These are phyloP conservation scores for Sphaeridia pumilis DNA, from an alignment of 2,888 invertebrate species.

Conservation along the genomic window DNA sequence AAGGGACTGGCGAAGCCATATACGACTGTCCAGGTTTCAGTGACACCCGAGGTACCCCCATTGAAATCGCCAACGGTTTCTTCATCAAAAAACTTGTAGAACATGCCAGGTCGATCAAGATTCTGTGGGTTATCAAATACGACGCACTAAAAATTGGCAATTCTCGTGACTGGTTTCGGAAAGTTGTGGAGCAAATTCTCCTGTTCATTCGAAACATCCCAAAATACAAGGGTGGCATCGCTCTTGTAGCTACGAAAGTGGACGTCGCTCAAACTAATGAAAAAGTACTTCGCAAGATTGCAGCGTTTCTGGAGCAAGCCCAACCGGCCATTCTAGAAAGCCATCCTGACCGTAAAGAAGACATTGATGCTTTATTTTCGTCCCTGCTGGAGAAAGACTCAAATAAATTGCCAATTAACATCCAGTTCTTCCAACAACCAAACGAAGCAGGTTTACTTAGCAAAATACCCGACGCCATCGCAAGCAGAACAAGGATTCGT, in stretches of 20 bases:
- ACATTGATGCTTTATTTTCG: background rate
- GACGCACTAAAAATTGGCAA: background rate
- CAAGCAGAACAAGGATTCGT: background rate
- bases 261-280: background rate
- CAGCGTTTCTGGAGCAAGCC: background rate
- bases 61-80: slow-evolving; percentile 9
- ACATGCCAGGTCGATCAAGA: background rate
- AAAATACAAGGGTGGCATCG: background rate
- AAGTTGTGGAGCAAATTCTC: background rate
- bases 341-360: background rate
- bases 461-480: background rate
- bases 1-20: background rate
- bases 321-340: background rate
- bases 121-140: background rate
- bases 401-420: background rate
- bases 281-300: background rate
- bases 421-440: background rate
- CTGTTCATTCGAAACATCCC: background rate
- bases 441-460: background rate
- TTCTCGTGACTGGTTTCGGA: background rate
- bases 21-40: slow-evolving; percentile 16
- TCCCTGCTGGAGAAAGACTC: background rate
- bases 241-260: background rate
- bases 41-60: background rate
- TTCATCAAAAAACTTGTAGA: slow-evolving; percentile 3